Percentiles rank a stretch among this genome's conserved stretches.
phyloP scores from a whole-genome alignment of 2,113 vertebrate genomes.

The Globicephala melas region DNA sequence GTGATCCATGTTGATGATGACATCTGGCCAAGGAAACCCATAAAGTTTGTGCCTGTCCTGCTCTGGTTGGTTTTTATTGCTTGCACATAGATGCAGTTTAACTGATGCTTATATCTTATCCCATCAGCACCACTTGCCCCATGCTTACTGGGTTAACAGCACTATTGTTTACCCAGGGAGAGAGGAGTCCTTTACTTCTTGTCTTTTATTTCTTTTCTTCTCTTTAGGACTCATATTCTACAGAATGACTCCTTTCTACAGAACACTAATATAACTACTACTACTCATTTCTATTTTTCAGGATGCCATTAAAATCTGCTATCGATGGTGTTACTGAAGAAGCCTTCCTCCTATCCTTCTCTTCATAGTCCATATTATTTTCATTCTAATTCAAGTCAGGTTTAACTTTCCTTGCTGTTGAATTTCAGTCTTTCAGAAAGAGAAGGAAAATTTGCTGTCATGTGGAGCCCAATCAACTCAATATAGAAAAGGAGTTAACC shows the following conservation, averaged over 20 bases:
- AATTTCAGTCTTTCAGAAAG: conserved; percentile 13
- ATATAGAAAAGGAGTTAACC: not conserved
- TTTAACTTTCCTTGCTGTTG: not conserved
- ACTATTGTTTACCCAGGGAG: not conserved
- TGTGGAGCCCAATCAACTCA: not conserved
- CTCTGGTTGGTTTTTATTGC: not conserved
- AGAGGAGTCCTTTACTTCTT: not conserved
- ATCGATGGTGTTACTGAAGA: not conserved
- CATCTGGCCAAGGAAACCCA: not conserved
- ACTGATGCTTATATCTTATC: not conserved
- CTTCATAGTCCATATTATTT: not conserved
- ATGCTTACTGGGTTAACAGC: not conserved
- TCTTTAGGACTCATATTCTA: not conserved
- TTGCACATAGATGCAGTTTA: not conserved
- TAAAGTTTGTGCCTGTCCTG: not conserved
- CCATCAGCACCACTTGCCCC: not conserved
- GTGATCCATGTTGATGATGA: not conserved
- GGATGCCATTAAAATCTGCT: not conserved
- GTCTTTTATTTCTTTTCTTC: not conserved
- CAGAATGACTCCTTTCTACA: not conserved
- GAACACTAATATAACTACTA: not conserved
- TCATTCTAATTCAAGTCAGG: not conserved
- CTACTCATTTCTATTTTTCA: conserved; percentile 1
- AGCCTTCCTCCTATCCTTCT: not conserved
- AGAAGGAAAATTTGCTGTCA: not conserved